Evolutionary conservation across 2,888 invertebrate species (phyloP).

Genomic region (Schrankia costaestrigalis): DNA sequence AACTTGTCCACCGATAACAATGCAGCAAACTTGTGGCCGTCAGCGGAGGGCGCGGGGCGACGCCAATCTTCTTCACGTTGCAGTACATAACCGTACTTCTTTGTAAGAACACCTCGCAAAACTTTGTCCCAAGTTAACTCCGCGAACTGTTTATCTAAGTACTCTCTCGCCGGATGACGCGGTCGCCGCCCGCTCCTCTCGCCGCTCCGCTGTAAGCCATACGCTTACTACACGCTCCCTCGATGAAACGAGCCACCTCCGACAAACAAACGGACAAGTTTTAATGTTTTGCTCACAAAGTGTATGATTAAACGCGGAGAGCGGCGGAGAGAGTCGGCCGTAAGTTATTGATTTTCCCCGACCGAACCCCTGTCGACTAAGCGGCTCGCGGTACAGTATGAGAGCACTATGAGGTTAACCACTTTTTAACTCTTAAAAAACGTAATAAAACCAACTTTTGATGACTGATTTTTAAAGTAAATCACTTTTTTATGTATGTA

Average conservation of each 20-base stretch:
- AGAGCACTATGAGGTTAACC: constrained; percentile 48
- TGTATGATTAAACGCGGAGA: constrained; percentile 81
- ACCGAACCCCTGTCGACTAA: constrained; percentile 74
- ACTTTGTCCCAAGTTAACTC: constrained; percentile 78
- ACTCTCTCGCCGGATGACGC: constrained; percentile 46
- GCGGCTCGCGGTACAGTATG: constrained; percentile 64
- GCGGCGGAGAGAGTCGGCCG: constrained; percentile 79
- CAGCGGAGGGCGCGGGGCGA: constrained; percentile 54
- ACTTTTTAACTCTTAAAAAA: constrained; percentile 51
- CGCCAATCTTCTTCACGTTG: constrained; percentile 70
- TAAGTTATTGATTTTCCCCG: constrained; percentile 82
- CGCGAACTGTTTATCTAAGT: constrained; percentile 46
- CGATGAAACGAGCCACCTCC: constrained; percentile 63
- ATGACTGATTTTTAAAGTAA: constrained; percentile 24
- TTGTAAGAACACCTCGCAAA: constrained; percentile 76
- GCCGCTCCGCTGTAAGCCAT: constrained; percentile 41
- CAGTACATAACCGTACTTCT: constrained; percentile 75
- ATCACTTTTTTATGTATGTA: constrained; percentile 43
- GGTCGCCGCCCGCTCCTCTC: constrained; percentile 48
- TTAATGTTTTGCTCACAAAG: constrained; percentile 81
- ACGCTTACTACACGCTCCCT: constrained; percentile 43
- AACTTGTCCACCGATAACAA: constrained; percentile 66
- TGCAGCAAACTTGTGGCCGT: constrained; percentile 63
- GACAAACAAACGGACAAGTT: constrained; percentile 80
- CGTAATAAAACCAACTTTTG: constrained; percentile 53